Conservation (phyloP, 1,140 invertebrate species). For the Leptinotarsa texana region DNA sequence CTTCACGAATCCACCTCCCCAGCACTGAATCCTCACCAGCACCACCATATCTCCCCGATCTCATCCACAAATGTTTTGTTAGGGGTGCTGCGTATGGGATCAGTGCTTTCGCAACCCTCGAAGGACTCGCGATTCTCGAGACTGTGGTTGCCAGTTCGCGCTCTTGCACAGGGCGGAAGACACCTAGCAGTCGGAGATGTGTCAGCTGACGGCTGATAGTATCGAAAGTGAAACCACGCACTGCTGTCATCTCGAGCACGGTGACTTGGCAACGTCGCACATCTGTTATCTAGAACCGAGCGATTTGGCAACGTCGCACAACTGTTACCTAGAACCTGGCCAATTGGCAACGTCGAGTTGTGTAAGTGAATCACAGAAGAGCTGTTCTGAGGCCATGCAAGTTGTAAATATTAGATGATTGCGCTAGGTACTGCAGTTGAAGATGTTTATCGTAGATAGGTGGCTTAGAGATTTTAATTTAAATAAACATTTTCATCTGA, state of each 20-base stretch:
- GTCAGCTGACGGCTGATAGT: conserved; percentile 42
- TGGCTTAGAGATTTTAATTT: conserved; percentile 12
- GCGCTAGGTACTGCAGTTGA: neutral
- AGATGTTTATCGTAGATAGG: neutral
- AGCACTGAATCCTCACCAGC: neutral
- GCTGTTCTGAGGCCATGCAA: conserved; percentile 31
- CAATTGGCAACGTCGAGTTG: neutral
- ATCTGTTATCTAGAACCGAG: neutral
- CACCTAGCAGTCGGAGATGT: conserved; percentile 52
- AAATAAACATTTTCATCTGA: too few species aligned
- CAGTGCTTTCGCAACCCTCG: conserved; percentile 82
- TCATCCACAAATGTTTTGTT: conserved; percentile 14
- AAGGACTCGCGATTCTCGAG: conserved; percentile 71
- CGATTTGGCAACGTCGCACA: conserved; percentile 15
- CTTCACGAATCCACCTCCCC: too few species aligned
- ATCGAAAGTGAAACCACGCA: conserved; percentile 27
- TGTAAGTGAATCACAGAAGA: conserved; percentile 17
- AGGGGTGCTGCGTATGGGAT: conserved; percentile 80
- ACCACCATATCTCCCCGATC: conserved; percentile 4
- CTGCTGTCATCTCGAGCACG: conserved; percentile 31
- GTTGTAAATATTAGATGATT: conserved; percentile 33
- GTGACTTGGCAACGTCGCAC: conserved; percentile 24
- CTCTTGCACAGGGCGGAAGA: conserved; percentile 77
- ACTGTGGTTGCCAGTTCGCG: conserved; percentile 85
- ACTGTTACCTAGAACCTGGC: neutral